Percentiles rank a stretch among this genome's conserved stretches.
These are phyloP conservation scores for Brenthis daphne DNA, from an alignment of 2,888 invertebrate species.

Conservation along the genomic window DNA sequence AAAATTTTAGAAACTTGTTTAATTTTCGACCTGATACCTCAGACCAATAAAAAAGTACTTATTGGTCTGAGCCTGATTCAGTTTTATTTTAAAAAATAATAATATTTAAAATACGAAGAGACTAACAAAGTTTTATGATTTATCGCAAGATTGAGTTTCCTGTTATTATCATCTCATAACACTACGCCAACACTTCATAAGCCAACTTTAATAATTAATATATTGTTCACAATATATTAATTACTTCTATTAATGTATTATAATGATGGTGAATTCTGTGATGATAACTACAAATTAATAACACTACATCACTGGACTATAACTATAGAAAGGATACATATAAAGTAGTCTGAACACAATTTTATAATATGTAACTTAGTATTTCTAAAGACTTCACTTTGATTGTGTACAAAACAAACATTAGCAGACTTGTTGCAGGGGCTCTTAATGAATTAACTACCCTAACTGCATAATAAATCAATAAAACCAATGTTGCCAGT, in stretches of 20 bases:
- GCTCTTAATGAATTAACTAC: neutral
- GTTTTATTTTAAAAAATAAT: no score
- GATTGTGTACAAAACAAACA: conserved; percentile 8
- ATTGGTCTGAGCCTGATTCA: no score
- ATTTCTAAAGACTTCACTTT: neutral
- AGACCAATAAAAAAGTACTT: no score
- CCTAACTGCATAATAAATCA: conserved; percentile 13
- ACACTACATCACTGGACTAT: neutral
- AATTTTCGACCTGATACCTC: no score
- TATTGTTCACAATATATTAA: neutral
- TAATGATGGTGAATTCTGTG: neutral
- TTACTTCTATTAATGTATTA: neutral
- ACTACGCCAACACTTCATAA: no score
- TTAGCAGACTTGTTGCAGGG: conserved; percentile 18
- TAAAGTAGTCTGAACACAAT: neutral
- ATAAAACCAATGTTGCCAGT: conserved; percentile 17
- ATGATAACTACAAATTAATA: neutral
- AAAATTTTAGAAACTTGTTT: no score
- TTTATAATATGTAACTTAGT: neutral
- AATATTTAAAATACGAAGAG: no score
- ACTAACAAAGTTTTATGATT: no score
- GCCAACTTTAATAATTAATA: neutral
- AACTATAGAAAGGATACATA: conserved; percentile 15
- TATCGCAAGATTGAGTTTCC: no score
- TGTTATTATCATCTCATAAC: no score